Conservation (phyloP, 2,113 vertebrate genomes). For the Upupa epops region DNA sequence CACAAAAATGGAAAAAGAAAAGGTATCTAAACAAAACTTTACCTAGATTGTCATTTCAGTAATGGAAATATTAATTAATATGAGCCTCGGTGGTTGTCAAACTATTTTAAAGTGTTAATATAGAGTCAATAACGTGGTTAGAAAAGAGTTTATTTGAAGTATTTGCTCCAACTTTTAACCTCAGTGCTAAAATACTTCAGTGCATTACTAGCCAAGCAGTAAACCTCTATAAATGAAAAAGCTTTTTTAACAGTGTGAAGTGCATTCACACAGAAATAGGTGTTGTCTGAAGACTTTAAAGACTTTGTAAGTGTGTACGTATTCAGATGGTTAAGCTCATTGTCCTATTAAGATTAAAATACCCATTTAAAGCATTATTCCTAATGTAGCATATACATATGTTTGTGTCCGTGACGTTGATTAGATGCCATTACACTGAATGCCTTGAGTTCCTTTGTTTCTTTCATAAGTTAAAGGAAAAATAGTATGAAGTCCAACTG, state of each 20-base stretch:
- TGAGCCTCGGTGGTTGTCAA: neutral
- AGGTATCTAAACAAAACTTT: neutral
- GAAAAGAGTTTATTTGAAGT: neutral
- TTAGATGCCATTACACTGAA: neutral
- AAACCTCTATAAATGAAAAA: neutral
- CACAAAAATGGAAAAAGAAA: neutral
- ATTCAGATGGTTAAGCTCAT: neutral
- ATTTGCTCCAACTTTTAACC: neutral
- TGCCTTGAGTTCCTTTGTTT: neutral
- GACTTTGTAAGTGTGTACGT: neutral
- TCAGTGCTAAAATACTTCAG: neutral
- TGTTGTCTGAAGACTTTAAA: neutral
- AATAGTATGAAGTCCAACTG: neutral
- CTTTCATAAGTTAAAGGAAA: neutral
- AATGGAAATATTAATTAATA: neutral
- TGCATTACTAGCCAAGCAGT: neutral
- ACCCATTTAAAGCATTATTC: neutral
- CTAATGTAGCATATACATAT: neutral
- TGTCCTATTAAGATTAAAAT: neutral
- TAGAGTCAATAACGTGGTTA: neutral
- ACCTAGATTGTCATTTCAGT: neutral
- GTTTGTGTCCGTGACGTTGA: neutral
- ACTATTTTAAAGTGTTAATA: neutral
- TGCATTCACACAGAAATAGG: neutral
- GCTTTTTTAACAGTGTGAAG: neutral